Evolutionary conservation across 2,888 invertebrate species (phyloP).

Genomic region (Punctoribates punctum): DNA sequence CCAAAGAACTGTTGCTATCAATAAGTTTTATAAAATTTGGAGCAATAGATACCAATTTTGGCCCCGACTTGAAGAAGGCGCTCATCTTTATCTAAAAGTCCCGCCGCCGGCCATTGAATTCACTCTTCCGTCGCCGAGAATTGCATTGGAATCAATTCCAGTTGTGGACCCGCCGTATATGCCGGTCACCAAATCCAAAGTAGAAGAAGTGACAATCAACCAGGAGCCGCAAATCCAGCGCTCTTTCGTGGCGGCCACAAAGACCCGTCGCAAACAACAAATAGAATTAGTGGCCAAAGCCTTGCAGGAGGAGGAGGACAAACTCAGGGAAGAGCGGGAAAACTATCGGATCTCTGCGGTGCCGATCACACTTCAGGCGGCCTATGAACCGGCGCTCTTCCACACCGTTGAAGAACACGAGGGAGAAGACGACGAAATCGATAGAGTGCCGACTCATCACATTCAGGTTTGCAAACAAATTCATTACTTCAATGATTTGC

Average conservation of each 20-base stretch:
- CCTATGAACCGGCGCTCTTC: constrained; percentile 87
- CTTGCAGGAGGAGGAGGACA: constrained; percentile 90
- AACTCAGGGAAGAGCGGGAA: constrained; percentile 87
- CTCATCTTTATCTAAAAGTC: constrained; percentile 91
- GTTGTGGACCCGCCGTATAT: constrained; percentile 99
- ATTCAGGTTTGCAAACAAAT: constrained; percentile 42
- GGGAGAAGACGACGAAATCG: constrained; percentile 61
- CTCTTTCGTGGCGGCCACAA: constrained; percentile 94
- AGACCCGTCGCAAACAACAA: constrained; percentile 97
- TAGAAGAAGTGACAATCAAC: constrained; percentile 96
- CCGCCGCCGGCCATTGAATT: constrained; percentile 99
- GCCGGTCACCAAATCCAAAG: constrained; percentile 94
- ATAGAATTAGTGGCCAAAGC: constrained; percentile 95
- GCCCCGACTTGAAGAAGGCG: constrained; percentile 98
- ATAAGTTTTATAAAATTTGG: constrained; percentile 78
- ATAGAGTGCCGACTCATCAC: constrained; percentile 46
- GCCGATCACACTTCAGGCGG: constrained; percentile 89
- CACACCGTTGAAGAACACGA: constrained; percentile 79
- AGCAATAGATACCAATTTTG: constrained; percentile 95
- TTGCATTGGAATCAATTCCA: constrained; percentile 88
- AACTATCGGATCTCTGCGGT: constrained; percentile 93
- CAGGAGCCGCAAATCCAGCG: constrained; percentile 87
- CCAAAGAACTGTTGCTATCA: constrained; percentile 74
- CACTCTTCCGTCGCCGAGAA: constrained; percentile 96
- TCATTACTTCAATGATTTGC: not conserved